phyloP scores from a whole-genome alignment of 2,888 invertebrate genomes.

The Protophormia terraenovae region DNA sequence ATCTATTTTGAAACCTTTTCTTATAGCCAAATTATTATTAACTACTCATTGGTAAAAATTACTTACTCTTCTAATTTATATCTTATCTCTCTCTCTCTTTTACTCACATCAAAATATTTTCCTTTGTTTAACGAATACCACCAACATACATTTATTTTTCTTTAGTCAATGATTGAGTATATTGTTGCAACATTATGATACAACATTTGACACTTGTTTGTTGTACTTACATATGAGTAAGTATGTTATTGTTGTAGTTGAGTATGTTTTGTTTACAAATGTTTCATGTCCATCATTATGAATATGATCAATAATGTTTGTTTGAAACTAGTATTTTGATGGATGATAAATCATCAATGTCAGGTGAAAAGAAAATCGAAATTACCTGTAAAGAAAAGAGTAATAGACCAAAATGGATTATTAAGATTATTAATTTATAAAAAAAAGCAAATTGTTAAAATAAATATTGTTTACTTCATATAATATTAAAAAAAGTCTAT shows the following conservation, averaged over 20 bases:
- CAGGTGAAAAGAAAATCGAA: not conserved
- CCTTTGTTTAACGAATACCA: constrained; percentile 19
- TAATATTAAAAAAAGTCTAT: too few relatives aligned
- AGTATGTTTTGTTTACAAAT: constrained; percentile 46
- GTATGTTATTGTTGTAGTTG: not conserved
- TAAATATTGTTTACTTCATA: too few relatives aligned
- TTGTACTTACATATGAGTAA: not conserved
- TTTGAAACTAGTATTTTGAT: constrained; percentile 25
- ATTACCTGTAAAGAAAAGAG: constrained; percentile 20
- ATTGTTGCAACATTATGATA: constrained; percentile 43
- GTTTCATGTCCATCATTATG: constrained; percentile 58
- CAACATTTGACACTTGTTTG: constrained; percentile 40
- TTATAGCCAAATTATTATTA: too few relatives aligned
- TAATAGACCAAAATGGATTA: not conserved
- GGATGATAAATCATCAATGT: constrained; percentile 53
- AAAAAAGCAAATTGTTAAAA: too few relatives aligned
- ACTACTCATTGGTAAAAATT: too few relatives aligned
- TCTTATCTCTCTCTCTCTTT: not conserved
- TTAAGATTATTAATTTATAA: too few relatives aligned
- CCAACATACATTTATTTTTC: not conserved
- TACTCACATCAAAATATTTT: not conserved
- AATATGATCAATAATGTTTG: constrained; percentile 14
- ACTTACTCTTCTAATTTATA: too few relatives aligned
- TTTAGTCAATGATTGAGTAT: not conserved
- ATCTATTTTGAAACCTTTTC: too few relatives aligned